Evolutionary conservation across 1,140 invertebrate species (phyloP).

Genomic region (Teleogryllus occipitalis): DNA sequence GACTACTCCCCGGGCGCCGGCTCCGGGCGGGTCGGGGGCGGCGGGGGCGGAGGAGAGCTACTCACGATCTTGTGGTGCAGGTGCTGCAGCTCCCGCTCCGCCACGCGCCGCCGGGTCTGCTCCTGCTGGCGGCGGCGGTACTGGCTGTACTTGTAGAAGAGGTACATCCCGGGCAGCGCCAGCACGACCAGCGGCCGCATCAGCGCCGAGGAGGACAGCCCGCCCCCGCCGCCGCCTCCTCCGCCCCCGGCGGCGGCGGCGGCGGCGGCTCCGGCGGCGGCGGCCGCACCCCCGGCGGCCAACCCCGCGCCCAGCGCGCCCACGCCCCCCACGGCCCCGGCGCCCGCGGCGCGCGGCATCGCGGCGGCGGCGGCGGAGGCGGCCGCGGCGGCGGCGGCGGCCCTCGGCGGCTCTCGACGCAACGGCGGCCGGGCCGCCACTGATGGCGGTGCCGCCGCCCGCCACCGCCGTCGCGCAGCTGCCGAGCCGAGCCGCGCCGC

Average conservation of each 20-base stretch:
- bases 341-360: not conserved
- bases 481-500: too few species aligned
- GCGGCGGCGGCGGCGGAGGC: too few species aligned
- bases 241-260: too few species aligned
- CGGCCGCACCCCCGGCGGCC: too few species aligned
- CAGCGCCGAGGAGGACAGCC: conserved; percentile 48
- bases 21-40: not conserved
- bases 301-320: too few species aligned
- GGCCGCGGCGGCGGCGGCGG: too few species aligned
- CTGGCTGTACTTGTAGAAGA: conserved; percentile 83
- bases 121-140: conserved; percentile 75
- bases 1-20: not conserved
- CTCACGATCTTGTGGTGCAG: conserved; percentile 87
- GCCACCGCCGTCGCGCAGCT: not conserved
- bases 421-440: not conserved
- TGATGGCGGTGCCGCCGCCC: not conserved
- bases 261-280: too few species aligned
- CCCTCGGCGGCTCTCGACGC: not conserved
- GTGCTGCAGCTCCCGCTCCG: conserved; percentile 73
- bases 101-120: conserved; percentile 65
- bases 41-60: conserved; percentile 28
- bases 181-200: conserved; percentile 74
- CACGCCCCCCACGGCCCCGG: too few species aligned
- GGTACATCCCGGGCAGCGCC: conserved; percentile 77
- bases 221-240: conserved; percentile 28